Base-by-base conservation (phyloP, 2,888 invertebrate species). In the Syritta pipiens region DNA sequence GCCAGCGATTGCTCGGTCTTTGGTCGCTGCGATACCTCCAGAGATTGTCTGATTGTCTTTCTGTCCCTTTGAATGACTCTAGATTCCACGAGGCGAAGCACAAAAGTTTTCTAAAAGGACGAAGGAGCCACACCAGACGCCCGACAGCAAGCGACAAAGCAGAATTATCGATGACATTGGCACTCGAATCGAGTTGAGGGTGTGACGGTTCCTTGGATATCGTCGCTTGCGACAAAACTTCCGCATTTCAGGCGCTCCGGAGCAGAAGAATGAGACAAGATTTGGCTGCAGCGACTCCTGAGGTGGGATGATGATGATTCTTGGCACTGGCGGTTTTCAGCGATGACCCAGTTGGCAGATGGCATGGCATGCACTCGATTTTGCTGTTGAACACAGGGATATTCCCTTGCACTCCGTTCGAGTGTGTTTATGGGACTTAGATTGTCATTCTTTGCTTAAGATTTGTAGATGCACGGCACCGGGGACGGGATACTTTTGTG, bases 311-410 rank as follows among this genome's bases (percentile, higher is more conserved):
- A 49, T 63, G 59, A 76, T 76, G n/a, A n/a, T n/a, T 69, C 51
- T 76, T 76, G 76, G 76, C 76, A 71, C 12, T 51, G 46, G 12
- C 57, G 55, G 22, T 44, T 55, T 49, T 57, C 42, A 49, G 49
- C 14, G 37, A 22, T 71, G 76, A 76, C 76, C 76, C 44, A 76
- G 44, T 76, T 76, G 76, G 76, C 76, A 71, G 28, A n/a, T n/a
- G 37, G 35, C 35, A 37, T 0, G 35, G 30, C 4, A 63, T 20
- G 20, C 28, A 67, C 22, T n/a, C n/a, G n/a, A n/a, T n/a, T n/a
- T n/a, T n/a, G n/a, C n/a, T n/a, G n/a, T n/a, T n/a, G n/a, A n/a
- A n/a, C n/a, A n/a, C n/a, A n/a, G 51, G 19, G 44, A 71, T 40
- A 37, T 32, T 10, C 5, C 40, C 49, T 35, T 10, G 9, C 5